Percentiles rank a stretch among this genome's conserved stretches.
Evolutionary conservation across 2,113 vertebrate species (phyloP).

Genomic region (Micromys minutus): DNA sequence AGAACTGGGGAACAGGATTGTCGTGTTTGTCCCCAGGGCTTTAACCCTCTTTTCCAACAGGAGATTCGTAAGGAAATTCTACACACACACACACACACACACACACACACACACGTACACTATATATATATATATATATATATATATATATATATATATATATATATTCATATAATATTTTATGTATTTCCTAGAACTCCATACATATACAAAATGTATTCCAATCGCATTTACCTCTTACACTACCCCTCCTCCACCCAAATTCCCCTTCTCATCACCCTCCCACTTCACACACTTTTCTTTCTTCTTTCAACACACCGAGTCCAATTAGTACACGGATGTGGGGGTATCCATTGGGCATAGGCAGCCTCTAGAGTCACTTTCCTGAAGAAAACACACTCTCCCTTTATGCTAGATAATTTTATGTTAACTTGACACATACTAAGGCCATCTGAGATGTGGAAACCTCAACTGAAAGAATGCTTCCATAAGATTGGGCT

Average conservation of each 20-base stretch:
- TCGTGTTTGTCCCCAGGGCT: not conserved
- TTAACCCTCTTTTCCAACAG: not conserved
- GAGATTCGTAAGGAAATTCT: not conserved
- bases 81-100: not conserved
- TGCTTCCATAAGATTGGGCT: not conserved
- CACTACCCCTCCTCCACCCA: not conserved
- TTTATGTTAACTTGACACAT: not conserved
- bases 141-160: not conserved
- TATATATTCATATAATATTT: not conserved
- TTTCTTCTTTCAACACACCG: not conserved
- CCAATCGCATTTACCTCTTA: not conserved
- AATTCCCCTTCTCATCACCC: not conserved
- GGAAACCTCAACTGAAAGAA: not conserved
- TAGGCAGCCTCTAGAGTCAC: not conserved
- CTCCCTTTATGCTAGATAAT: not conserved
- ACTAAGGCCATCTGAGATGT: not conserved
- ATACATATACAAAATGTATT: not conserved
- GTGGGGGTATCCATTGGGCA: not conserved
- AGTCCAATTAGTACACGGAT: not conserved
- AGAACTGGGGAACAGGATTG: not conserved
- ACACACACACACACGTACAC: too few species aligned
- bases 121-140: too few species aligned
- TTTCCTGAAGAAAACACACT: not conserved
- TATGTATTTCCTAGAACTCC: not conserved
- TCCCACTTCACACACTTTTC: not conserved